A percentile compares a stretch with the other conserved stretches of the same genome.
Evolutionary conservation across 2,113 vertebrate genomes (phyloP).

Genomic region (Ictalurus punctatus): DNA sequence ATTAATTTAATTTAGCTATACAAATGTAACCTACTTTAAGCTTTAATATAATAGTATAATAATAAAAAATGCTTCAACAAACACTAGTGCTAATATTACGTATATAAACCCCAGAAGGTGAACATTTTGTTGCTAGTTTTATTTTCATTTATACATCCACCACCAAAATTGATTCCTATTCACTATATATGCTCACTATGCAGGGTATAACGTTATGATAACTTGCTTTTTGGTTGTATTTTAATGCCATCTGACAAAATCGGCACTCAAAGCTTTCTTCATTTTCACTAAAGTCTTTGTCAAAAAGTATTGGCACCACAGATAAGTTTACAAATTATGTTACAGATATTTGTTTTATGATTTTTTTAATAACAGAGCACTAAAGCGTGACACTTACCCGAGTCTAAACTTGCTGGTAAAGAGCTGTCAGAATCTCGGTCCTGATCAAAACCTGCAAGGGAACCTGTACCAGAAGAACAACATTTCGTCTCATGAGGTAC

Average conservation of each 20-base stretch:
- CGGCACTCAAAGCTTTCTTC: neutral
- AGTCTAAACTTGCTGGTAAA: conserved; percentile 58
- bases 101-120: neutral
- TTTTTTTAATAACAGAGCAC: neutral
- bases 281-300: neutral
- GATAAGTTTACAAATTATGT: neutral
- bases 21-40: neutral
- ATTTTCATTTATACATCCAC: neutral
- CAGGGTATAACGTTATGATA: no score
- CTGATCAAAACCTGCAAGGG: conserved; percentile 54
- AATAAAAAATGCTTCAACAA: neutral
- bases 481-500: neutral
- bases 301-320: neutral
- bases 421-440: conserved; percentile 53
- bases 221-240: neutral
- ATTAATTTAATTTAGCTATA: neutral
- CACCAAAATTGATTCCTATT: no score
- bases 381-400: conserved; percentile 46
- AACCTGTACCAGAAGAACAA: conserved; percentile 49
- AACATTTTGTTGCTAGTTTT: neutral
- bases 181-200: no score
- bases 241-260: neutral
- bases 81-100: neutral
- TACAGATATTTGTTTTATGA: neutral
- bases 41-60: no score